These are phyloP conservation scores for Chironomus striatipennis DNA, from an alignment of 1,140 invertebrate species.

Conservation along the genomic window DNA sequence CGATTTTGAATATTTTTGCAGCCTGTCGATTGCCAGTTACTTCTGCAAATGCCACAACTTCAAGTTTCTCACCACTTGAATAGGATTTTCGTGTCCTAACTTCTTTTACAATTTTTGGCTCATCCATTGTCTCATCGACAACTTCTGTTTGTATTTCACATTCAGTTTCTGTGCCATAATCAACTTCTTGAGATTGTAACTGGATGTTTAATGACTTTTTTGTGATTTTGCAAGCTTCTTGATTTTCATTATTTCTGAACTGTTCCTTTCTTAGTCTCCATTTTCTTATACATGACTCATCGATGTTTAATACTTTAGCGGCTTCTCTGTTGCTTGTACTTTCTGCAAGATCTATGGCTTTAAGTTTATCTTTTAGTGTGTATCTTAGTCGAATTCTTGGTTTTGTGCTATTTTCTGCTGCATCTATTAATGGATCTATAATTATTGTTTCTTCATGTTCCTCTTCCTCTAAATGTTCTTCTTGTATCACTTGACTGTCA, in stretches of 20 bases:
- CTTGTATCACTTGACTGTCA: background rate
- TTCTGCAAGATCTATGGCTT: background rate
- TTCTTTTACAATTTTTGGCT: background rate
- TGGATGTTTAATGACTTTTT: background rate
- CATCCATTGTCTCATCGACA: background rate
- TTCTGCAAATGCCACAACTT: background rate
- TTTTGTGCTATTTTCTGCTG: background rate
- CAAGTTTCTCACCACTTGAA: background rate
- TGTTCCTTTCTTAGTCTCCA: background rate
- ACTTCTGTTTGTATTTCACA: background rate
- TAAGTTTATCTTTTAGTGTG: background rate
- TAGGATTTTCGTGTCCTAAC: background rate
- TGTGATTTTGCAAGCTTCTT: background rate
- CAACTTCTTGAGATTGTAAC: background rate
- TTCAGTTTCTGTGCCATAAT: background rate
- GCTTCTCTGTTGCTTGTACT: background rate
- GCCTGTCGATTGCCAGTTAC: background rate
- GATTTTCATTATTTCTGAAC: background rate
- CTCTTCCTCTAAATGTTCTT: constrained; percentile 7
- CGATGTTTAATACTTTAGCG: background rate
- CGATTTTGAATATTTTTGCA: background rate
- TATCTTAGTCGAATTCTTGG: background rate
- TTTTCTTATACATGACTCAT: background rate
- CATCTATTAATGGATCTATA: background rate
- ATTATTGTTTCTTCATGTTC: background rate